Evolutionary conservation across 2,888 invertebrate species (phyloP), one percentile per base, ranked within the genome.

Genomic region (Agrochola litura): DNA sequence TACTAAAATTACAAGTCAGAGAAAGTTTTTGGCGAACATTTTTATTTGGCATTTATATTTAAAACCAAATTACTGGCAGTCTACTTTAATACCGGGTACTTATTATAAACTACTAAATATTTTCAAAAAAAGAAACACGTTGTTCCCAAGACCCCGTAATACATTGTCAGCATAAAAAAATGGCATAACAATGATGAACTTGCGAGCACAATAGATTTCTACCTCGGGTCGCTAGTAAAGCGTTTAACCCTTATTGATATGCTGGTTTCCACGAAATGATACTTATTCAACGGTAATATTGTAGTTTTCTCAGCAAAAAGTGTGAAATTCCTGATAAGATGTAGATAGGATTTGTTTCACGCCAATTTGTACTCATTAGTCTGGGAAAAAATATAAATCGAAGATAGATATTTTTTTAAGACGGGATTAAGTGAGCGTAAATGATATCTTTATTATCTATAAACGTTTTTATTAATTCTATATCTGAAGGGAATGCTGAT

Each of bases 231-330:
- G 46, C 43, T 81, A 65, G 76, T 43, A 64, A 79, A 72, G 12
- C 78, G 12, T 71, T 87, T 73, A 77, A 14, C 46, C 30, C 68
- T 66, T 65, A 49, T 37, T 67, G 77, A 63, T 82, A 73, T 43
- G 19, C 64, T n/a, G 4, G 49, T 41, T 88, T 88, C 87, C 22
- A 67, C 70, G 86, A 86, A 87, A 84, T 78, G 43, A 81, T 88
- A 84, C 41, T 76, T 84, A 86, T 86, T 87, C 81, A 87, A 79
- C 69, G 69, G 65, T 77, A 78, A 69, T 77, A 74, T 76, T 61
- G 46, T n/a, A 52, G 25, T 52, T 56, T 61, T 67, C 10, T 9
- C 0, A n/a, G 49, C 49, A 87, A 87, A 87, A 88, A 87, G 81
- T 82, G 86, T 82, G 78, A 84, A 86, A 82, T 87, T 80, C 46